phyloP scores from a whole-genome alignment of 2,888 invertebrate species.

The Torymus texanus region DNA sequence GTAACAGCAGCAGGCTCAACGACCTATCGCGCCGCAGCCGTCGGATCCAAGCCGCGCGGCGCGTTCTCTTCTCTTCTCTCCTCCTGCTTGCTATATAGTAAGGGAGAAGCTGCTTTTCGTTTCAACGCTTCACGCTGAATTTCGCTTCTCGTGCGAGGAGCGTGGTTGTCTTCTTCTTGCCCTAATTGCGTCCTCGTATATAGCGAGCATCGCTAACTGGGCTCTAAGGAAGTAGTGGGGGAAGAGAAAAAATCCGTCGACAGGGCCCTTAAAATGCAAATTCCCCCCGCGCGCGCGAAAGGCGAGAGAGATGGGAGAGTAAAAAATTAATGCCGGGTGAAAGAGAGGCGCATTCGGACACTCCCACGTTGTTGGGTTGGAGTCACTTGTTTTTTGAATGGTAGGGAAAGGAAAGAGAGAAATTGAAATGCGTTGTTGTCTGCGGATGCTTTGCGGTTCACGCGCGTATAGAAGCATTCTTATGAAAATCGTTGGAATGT shows the following conservation, averaged over 20 bases:
- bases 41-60: conserved; percentile 58
- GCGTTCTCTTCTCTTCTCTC: not conserved
- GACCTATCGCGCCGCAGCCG: conserved; percentile 59
- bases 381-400: too few relatives aligned
- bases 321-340: conserved; percentile 47
- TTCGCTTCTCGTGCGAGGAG: conserved; percentile 58
- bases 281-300: not conserved
- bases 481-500: conserved; percentile 19
- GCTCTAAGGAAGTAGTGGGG: conserved; percentile 56
- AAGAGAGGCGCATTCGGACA: not conserved
- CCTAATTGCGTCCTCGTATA: conserved; percentile 64
- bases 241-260: conserved; percentile 46
- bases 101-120: conserved; percentile 55
- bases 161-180: conserved; percentile 33
- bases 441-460: not conserved
- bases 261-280: conserved; percentile 52
- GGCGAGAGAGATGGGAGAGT: not conserved
- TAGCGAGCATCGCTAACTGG: not conserved
- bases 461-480: not conserved
- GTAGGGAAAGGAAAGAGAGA: too few relatives aligned
- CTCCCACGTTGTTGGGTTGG: conserved; percentile 7
- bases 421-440: too few relatives aligned
- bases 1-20: conserved; percentile 53
- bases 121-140: conserved; percentile 66
- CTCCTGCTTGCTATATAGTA: conserved; percentile 16